Evolutionary conservation across 37 sponge, comb jelly and placozoan genomes (phyloP).

Genomic region (Bolinopsis microptera): DNA sequence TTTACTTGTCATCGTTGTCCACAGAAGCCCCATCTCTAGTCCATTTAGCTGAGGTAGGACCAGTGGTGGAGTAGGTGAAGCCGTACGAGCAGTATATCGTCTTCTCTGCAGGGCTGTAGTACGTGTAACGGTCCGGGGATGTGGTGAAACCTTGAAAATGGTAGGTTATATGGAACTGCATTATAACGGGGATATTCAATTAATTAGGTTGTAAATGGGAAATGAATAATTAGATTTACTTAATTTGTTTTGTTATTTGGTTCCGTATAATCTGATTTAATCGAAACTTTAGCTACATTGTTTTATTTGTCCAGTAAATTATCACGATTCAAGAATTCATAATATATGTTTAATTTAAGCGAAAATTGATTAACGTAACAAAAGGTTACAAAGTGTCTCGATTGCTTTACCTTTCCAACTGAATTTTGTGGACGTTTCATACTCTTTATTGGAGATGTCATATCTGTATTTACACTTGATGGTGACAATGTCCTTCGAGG

Average conservation of each 20-base stretch:
- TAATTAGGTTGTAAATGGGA: too few species aligned
- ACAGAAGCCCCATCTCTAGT: constrained; percentile 1
- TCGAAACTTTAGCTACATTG: too few species aligned
- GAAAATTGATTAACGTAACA: too few species aligned
- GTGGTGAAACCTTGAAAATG: constrained; percentile 43
- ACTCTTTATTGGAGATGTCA: not conserved
- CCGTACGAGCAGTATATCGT: constrained; percentile 50
- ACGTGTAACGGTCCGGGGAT: not conserved
- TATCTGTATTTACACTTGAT: not conserved
- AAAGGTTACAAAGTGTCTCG: not conserved
- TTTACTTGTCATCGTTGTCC: too few species aligned
- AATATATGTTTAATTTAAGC: too few species aligned
- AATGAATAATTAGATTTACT: too few species aligned
- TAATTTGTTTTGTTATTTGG: too few species aligned
- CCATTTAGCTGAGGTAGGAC: not conserved
- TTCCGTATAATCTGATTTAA: too few species aligned
- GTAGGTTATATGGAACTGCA: too few species aligned
- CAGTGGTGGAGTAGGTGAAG: not conserved
- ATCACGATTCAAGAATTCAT: too few species aligned
- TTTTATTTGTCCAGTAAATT: too few species aligned
- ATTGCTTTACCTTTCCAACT: constrained; percentile 1
- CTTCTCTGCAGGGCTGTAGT: constrained; percentile 4
- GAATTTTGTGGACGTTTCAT: not conserved
- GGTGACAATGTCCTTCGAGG: not conserved
- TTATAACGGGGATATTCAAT: too few species aligned